A percentile compares a stretch with the other conserved stretches of the same genome.
Conservation (phyloP, 2,888 invertebrate genomes). For the Drosophila gaucha region DNA sequence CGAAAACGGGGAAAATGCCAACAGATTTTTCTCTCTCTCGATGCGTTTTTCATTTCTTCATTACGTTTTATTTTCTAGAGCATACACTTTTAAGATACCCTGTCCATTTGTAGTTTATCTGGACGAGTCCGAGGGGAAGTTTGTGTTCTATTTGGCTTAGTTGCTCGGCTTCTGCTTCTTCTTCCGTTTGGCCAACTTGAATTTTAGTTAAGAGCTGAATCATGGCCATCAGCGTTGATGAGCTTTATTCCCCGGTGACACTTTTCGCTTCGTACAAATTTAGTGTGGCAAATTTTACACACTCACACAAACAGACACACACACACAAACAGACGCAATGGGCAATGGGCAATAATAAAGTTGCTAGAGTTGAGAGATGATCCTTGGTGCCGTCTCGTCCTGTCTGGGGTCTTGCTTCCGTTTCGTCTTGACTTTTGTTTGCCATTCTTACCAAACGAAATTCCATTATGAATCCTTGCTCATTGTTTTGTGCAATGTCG, state of each 20-base stretch:
- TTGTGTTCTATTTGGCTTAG: slow-evolving; percentile 10
- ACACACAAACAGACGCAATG: slow-evolving; percentile 23
- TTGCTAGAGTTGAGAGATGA: slow-evolving; percentile 32
- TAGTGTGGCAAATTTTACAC: slow-evolving; percentile 66
- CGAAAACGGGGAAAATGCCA: slow-evolving; percentile 38
- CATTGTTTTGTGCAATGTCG: slow-evolving; percentile 73
- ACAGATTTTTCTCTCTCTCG: slow-evolving; percentile 57
- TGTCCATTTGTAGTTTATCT: slow-evolving; percentile 47
- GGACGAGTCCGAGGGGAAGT: background rate
- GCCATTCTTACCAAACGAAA: slow-evolving; percentile 64
- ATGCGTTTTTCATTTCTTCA: slow-evolving; percentile 37
- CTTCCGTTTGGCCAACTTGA: slow-evolving; percentile 39
- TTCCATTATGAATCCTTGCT: slow-evolving; percentile 77
- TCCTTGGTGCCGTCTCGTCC: slow-evolving; percentile 2
- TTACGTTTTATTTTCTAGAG: slow-evolving; percentile 41
- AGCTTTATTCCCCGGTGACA: slow-evolving; percentile 79
- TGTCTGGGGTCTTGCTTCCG: slow-evolving; percentile 54
- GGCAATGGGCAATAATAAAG: slow-evolving; percentile 71
- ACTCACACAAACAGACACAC: slow-evolving; percentile 20
- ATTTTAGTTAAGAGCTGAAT: slow-evolving; percentile 73
- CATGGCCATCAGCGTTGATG: slow-evolving; percentile 79
- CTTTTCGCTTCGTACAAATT: slow-evolving; percentile 73
- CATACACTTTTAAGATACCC: slow-evolving; percentile 54
- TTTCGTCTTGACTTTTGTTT: slow-evolving; percentile 67
- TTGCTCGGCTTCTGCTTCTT: slow-evolving; percentile 3